Percentiles rank a stretch among this genome's conserved stretches.
Evolutionary conservation across 2,797 vertebrate species (phyloP).

Genomic region (Pseudopleuronectes americanus): DNA sequence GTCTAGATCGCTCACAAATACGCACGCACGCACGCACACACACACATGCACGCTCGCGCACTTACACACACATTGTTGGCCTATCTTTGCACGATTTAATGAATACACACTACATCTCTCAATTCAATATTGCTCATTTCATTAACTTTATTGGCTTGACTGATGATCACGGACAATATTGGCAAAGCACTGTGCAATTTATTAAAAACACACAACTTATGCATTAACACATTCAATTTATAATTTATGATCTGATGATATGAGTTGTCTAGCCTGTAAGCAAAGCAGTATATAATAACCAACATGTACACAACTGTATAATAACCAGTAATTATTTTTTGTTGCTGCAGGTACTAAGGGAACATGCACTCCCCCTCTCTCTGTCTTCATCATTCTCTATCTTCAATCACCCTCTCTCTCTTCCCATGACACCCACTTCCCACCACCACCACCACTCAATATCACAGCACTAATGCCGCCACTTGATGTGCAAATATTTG

Average conservation of each 20-base stretch:
- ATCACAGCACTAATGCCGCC: constrained; percentile 66
- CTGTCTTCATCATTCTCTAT: constrained; percentile 21
- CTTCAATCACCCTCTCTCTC: constrained; percentile 10
- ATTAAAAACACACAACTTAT: constrained; percentile 19
- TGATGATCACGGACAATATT: constrained; percentile 14
- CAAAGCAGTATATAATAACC: neutral
- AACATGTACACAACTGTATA: neutral
- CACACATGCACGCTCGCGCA: neutral
- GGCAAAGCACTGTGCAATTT: neutral
- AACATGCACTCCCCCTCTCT: neutral
- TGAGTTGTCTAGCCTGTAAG: neutral
- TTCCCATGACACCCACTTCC: constrained; percentile 30
- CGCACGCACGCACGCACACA: neutral
- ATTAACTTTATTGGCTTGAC: constrained; percentile 27
- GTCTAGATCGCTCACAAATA: neutral
- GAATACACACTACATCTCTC: constrained; percentile 9
- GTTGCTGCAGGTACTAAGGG: neutral
- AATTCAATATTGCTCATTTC: constrained; percentile 23
- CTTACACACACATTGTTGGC: neutral
- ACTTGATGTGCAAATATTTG: constrained; percentile 82
- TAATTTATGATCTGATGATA: neutral
- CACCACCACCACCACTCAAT: constrained; percentile 56
- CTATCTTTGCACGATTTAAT: constrained; percentile 7
- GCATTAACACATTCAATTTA: constrained; percentile 10
- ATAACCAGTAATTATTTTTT: constrained; percentile 11